Conservation (phyloP, 2,888 invertebrate genomes). For the Ecliptopera silaceata region DNA sequence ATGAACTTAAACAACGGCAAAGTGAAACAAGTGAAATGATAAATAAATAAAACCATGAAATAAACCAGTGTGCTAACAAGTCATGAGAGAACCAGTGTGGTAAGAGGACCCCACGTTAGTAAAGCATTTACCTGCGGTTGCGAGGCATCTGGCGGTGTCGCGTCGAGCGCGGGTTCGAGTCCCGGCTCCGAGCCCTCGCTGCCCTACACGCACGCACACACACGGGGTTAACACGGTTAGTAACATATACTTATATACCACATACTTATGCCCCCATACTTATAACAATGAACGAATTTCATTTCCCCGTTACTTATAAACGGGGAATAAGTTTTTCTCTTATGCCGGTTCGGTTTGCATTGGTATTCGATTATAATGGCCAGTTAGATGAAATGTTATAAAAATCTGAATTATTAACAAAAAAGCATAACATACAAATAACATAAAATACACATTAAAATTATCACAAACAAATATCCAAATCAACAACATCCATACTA, state of each 20-base stretch:
- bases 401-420: neutral
- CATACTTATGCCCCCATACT: too few species aligned
- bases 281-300: too few species aligned
- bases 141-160: neutral
- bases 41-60: too few species aligned
- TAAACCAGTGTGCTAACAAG: too few species aligned
- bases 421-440: neutral
- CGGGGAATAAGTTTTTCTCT: too few species aligned
- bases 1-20: too few species aligned
- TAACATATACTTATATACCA: neutral
- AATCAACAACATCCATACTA: too few species aligned
- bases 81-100: neutral
- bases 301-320: too few species aligned
- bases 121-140: conserved; percentile 7
- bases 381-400: neutral
- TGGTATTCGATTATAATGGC: neutral
- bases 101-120: neutral
- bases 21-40: too few species aligned
- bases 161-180: conserved; percentile 40
- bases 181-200: conserved; percentile 69
- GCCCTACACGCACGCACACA: conserved; percentile 47
- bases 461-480: neutral
- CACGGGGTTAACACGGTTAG: conserved; percentile 18
- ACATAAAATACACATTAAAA: neutral
- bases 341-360: too few species aligned